Evolutionary conservation across 2,113 vertebrate species (phyloP), one percentile per base, ranked within the genome.

Genomic region (Andinoacara biseriatus): DNA sequence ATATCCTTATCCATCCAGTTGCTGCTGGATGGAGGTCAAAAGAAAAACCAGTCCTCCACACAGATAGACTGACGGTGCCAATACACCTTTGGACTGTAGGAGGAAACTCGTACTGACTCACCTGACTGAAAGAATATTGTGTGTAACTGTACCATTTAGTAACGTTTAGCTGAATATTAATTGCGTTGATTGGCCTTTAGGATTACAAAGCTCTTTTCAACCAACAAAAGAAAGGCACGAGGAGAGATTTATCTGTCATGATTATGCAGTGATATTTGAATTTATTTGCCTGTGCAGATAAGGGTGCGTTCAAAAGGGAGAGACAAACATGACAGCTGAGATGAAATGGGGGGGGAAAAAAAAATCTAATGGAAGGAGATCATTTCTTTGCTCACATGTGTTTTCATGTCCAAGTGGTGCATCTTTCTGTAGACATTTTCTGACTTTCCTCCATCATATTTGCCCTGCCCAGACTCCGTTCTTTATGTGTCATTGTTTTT

Each of bases 201-300:
- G 46, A 75, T 54, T 33, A 83, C 61, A 77, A 81, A 69, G 26
- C 49, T 82, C 72, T 18, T 76, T 38, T 74, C 31, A 49, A 10
- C 8, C 11, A 76, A 58, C 13, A 22, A 54, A 77, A 65, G 81
- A 86, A 84, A 60, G 31, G 24, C 49, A 58, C 3, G 24, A 26
- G 15, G 9, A 33, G 49, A 62, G 60, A 56, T 10, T 29, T 24
- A 72, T 82, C 78, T 80, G 67, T 43, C 17, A 10, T 49, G 63
- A 85, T 72, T 76, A 31, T 83, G 76, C 80, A 59, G 86, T 84
- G 85, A 86, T 86, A 90, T 92, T 92, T 90, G 63, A 84, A 74
- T 82, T 24, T 77, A 58, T 88, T 89, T 86, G 86, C 87, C 72
- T 63, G n/a, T 52, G 38, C 76, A 46, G 88, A 91, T 92, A 84